Evolutionary conservation across 2,113 vertebrate species (phyloP).

Genomic region (Corythaixoides concolor): DNA sequence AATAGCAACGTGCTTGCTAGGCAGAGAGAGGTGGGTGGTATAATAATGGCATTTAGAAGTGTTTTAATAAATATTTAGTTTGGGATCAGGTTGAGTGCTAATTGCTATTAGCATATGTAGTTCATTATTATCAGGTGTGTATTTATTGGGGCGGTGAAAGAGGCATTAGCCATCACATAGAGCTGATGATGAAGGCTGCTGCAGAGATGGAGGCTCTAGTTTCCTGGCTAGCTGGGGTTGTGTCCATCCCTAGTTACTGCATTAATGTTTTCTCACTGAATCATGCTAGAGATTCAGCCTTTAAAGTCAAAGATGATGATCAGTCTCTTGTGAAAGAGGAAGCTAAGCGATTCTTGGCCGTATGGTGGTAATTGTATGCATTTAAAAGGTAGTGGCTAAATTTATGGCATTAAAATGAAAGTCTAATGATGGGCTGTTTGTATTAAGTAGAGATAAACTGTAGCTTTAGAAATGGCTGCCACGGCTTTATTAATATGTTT

Average conservation of each 20-base stretch:
- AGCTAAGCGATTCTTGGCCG: neutral
- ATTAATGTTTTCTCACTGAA: neutral
- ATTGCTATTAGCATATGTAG: neutral
- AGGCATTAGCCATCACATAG: neutral
- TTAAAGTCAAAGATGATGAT: neutral
- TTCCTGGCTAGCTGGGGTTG: fast-evolving
- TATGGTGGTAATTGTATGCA: neutral
- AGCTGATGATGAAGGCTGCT: neutral
- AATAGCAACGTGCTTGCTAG: neutral
- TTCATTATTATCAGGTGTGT: neutral
- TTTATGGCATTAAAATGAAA: neutral
- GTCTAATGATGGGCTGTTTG: neutral
- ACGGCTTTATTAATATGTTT: neutral
- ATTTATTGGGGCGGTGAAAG: neutral
- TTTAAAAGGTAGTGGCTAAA: neutral
- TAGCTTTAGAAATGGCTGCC: neutral
- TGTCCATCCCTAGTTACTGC: fast-evolving
- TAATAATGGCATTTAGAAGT: neutral
- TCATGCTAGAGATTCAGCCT: neutral
- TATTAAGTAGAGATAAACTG: neutral
- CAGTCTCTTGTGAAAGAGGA: neutral
- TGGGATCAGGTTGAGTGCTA: neutral
- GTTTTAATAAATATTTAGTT: neutral
- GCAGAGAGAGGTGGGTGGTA: neutral
- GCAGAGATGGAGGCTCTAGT: neutral